Base-by-base conservation (phyloP, 2,888 invertebrate genomes). In the Patella caerulea region DNA sequence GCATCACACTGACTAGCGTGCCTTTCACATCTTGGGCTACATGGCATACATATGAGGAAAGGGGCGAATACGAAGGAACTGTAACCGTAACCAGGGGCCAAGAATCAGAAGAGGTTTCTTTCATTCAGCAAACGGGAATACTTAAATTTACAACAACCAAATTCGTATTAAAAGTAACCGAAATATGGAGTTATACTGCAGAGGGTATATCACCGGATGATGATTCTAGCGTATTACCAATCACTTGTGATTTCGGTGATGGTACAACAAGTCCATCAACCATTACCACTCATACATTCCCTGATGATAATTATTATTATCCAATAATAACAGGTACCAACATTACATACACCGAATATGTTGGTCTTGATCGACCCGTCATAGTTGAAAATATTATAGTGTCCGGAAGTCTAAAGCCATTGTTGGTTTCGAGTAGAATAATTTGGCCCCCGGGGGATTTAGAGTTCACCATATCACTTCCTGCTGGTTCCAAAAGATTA, bases 21-120 rank as follows among this genome's bases (percentile, higher is more conserved):
- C 3, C 4, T 54, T 54, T 75, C 17, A 53, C 19, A 3, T 34
- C 14, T 17, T 76, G 76, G 76, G 19, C 19, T 14, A 65, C 72
- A 2, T n/a, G 15, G 15, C 76, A 76, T 24, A 56, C 34, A 19
- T 76, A 72, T 29, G 11, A 5, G 9, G 24, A n/a, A 53, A 72
- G 73, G 14, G 76, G 73, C 14, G 15, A 52, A 19, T 76, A 76
- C 70, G 53, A n/a, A 12, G 76, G 59, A 7, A 34, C 56, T 15
- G 73, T 73, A 2, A 24, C 55, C 9, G 55, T 76, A 29, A 72
- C 24, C 15, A 34, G 53, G 19, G 69, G 53, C 52, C 19, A 52
- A n/a, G 15, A 17, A 9, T 54, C 34, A 55, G 9, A 5, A 15
- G 65, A 34, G 17, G 24, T 29, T 17, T 9, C 1, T 19, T 73